phyloP scores from a whole-genome alignment of 2,888 invertebrate species.

The Kryphioiulus occultus region DNA sequence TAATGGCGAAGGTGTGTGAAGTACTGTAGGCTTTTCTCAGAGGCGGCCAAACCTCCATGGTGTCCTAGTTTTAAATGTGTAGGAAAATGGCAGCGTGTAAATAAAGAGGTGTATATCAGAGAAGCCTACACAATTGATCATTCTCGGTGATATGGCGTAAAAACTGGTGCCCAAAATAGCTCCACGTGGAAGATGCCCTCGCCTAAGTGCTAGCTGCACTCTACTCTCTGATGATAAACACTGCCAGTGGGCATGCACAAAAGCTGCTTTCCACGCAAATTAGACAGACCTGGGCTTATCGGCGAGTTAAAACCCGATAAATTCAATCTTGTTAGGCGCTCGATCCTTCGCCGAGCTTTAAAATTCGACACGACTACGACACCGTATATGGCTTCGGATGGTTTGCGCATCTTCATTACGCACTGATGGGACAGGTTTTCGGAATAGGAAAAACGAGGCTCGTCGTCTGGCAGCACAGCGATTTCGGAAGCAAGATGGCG shows the following conservation, averaged over 20 bases:
- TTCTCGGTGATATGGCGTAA: not conserved
- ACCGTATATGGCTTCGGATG: too few relatives aligned
- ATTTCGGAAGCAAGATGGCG: too few relatives aligned
- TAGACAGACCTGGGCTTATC: not conserved
- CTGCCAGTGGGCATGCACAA: not conserved
- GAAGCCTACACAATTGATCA: conserved; percentile 8
- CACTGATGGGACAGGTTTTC: too few relatives aligned
- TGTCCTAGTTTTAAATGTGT: not conserved
- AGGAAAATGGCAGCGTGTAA: not conserved
- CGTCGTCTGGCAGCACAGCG: too few relatives aligned
- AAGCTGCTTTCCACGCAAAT: not conserved
- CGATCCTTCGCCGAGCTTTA: not conserved
- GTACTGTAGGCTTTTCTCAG: not conserved
- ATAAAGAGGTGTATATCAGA: not conserved
- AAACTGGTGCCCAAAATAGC: not conserved
- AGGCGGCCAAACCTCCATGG: not conserved
- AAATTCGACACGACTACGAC: too few relatives aligned
- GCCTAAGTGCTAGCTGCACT: not conserved
- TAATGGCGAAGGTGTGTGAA: not conserved
- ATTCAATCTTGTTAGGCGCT: not conserved
- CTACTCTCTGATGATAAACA: not conserved
- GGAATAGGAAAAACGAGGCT: too few relatives aligned
- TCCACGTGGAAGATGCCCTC: not conserved
- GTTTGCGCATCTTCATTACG: too few relatives aligned
- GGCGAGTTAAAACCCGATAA: not conserved